These are phyloP conservation scores for Himalopsyche anomala DNA, from an alignment of 2,888 invertebrate species.

Conservation along the genomic window DNA sequence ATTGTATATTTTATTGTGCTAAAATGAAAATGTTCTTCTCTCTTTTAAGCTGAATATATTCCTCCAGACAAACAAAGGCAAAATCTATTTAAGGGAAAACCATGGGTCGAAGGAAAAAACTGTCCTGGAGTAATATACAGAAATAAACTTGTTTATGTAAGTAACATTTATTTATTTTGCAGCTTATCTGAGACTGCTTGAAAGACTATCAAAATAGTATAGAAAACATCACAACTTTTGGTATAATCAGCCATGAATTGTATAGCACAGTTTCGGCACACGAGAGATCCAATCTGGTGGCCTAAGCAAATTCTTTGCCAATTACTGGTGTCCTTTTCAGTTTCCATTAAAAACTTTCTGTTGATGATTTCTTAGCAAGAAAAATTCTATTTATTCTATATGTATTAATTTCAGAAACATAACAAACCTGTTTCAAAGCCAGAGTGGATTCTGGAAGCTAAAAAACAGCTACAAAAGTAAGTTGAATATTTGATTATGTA, in stretches of 20 bases:
- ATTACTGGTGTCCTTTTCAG: background rate
- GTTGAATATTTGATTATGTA: background rate
- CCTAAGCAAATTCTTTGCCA: background rate
- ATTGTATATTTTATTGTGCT: no score
- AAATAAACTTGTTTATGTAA: conserved; percentile 72
- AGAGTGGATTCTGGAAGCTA: conserved; percentile 58
- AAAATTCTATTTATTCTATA: conserved; percentile 48
- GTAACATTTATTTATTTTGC: conserved; percentile 23
- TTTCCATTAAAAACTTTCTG: no score
- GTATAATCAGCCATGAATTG: no score
- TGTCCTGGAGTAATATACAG: conserved; percentile 73
- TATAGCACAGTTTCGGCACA: no score
- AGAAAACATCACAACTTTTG: no score
- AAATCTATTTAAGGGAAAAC: conserved; percentile 76
- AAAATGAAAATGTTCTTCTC: background rate
- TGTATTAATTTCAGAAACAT: conserved; percentile 65
- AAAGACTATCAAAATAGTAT: no score
- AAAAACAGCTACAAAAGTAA: conserved; percentile 60
- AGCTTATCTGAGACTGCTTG: no score
- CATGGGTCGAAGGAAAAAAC: conserved; percentile 74
- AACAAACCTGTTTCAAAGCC: conserved; percentile 58
- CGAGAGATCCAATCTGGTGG: no score
- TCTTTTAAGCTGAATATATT: conserved; percentile 80
- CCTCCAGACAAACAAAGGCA: conserved; percentile 81
- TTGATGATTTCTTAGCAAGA: conserved; percentile 66